Conservation (phyloP, 2,113 vertebrate genomes). For the Oncorhynchus kisutch region DNA sequence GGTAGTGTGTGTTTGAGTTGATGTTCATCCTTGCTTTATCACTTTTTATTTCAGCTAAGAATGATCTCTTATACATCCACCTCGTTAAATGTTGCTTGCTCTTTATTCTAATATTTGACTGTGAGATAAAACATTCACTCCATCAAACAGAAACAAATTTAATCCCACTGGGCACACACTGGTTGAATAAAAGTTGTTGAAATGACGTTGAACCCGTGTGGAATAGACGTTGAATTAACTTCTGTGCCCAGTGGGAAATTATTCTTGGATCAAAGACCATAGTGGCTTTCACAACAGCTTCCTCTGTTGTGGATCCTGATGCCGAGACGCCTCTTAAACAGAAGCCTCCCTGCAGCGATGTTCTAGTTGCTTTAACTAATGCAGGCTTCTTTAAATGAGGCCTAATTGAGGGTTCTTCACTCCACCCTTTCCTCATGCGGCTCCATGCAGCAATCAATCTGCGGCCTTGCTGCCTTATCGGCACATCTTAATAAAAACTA, state of each 20-base stretch:
- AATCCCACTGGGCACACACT: background rate
- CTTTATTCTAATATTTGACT: slow-evolving; percentile 9
- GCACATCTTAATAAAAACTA: slow-evolving; percentile 70
- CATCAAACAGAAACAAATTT: slow-evolving; percentile 17
- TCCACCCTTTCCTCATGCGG: slow-evolving; percentile 66
- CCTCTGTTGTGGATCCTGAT: slow-evolving; percentile 40
- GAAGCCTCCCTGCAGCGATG: slow-evolving; percentile 39
- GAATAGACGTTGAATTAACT: too few relatives aligned
- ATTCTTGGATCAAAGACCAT: slow-evolving; percentile 30
- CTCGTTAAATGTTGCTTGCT: slow-evolving; percentile 1
- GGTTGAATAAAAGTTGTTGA: too few relatives aligned
- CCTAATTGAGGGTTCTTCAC: slow-evolving; percentile 54
- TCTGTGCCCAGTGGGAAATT: slow-evolving; percentile 7
- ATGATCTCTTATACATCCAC: background rate
- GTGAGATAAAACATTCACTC: background rate
- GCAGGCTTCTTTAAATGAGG: slow-evolving; percentile 51
- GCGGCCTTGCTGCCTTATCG: slow-evolving; percentile 46
- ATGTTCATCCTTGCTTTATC: background rate
- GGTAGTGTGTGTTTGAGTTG: background rate
- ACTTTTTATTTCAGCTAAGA: too few relatives aligned
- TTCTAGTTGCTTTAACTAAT: slow-evolving; percentile 62
- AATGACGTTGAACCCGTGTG: too few relatives aligned
- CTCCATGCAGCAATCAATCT: slow-evolving; percentile 63
- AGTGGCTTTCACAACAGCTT: slow-evolving; percentile 22
- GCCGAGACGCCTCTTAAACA: slow-evolving; percentile 31